These are phyloP conservation scores for Cancer borealis DNA, from an alignment of 2,888 invertebrate species.

Conservation along the genomic window DNA sequence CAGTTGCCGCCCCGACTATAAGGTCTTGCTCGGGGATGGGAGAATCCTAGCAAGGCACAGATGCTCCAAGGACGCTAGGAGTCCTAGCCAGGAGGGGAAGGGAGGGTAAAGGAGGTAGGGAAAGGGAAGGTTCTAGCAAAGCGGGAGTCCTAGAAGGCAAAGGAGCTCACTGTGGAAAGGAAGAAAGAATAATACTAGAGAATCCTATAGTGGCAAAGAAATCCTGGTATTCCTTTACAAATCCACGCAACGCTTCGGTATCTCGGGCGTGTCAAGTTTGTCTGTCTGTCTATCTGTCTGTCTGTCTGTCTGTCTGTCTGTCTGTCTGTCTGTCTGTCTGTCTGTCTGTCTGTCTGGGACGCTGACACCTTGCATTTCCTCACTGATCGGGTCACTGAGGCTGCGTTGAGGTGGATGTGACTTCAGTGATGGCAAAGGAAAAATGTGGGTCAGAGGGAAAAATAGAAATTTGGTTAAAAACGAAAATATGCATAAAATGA, in stretches of 20 bases:
- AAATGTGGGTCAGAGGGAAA: neutral
- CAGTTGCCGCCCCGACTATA: neutral
- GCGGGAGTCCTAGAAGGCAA: neutral
- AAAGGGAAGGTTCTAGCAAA: neutral
- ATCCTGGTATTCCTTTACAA: neutral
- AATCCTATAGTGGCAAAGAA: neutral
- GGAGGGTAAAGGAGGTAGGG: neutral
- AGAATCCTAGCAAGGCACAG: neutral
- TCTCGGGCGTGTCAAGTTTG: no score
- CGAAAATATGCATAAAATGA: neutral
- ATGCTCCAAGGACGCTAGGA: neutral
- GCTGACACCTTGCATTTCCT: neutral
- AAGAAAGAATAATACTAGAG: neutral
- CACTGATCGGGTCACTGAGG: no score
- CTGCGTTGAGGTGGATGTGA: neutral
- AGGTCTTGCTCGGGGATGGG: neutral
- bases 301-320: constrained; percentile 20
- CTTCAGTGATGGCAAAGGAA: neutral
- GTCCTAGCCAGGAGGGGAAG: neutral
- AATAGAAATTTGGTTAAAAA: neutral
- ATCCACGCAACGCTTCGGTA: no score
- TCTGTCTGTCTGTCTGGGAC: neutral
- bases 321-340: neutral
- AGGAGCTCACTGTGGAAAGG: neutral
- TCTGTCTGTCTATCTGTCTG: neutral